Base-by-base conservation (phyloP, 2,888 invertebrate species). In the Temnothorax ravouxi region DNA sequence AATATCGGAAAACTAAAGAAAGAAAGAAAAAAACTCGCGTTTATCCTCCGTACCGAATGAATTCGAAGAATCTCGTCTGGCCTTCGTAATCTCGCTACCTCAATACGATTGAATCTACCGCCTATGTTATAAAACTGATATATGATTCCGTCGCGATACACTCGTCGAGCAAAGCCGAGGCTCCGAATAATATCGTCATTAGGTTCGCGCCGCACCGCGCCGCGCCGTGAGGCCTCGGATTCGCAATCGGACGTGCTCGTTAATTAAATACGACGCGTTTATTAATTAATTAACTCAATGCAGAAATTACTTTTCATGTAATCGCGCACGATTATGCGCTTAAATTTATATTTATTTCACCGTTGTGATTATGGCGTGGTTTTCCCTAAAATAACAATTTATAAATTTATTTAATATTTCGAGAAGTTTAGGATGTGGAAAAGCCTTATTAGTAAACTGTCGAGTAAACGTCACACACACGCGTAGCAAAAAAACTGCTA, bases 101-200 rank as follows among this genome's bases (percentile, higher is more conserved):
- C n/a, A 18, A 44, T 38, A 50, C 62, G 64, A 76, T 76, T 64
- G 62, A 52, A 76, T 76, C 76, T 77, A 54, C 25, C 76, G 56
- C 15, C 41, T 56, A 15, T 25, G 41, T 44, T 61, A 29, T 56
- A 54, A 67, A 56, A 29, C 15, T 67, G 67, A 41, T 56, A 54
- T 34, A 54, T 44, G 44, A 67, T 77, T 79, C 59, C 34, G 71
- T 15, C 41, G 9, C 59, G 79, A 71, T 67, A 29, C 34, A 25
- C 56, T 72, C 56, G 79, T 71, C 29, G 54, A 72, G 29, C 72
- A 71, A 25, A 71, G 79, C 79, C 56, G 77, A 25, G 61, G 25
- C 25, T 62, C 61, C 38, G 77, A 81, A 81, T 81, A 81, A 81
- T 77, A 76, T 81, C 81, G 81, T 75, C 77, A 76, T 81, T 81